phyloP scores from a whole-genome alignment of 2,797 vertebrate species.

The Arrhamphus sclerolepis region DNA sequence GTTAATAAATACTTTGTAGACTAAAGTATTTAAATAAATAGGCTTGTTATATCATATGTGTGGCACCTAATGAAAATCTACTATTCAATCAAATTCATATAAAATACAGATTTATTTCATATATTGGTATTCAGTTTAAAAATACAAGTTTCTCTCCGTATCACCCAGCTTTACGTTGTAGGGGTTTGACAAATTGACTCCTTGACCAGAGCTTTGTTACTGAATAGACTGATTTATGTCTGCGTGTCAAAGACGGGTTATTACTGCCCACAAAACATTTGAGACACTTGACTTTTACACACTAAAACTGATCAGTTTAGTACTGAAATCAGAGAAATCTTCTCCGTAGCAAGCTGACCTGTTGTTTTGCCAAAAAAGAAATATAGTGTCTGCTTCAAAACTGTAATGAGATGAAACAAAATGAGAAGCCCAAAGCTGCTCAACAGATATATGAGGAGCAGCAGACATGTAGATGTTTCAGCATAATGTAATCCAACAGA shows the following conservation, averaged over 20 bases:
- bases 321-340: background rate
- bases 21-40: no score
- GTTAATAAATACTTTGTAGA: no score
- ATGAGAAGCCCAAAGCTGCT: conserved; percentile 5
- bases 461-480: conserved; percentile 43
- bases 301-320: conserved; percentile 2
- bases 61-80: no score
- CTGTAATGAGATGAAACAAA: no score
- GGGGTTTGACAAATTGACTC: conserved; percentile 22
- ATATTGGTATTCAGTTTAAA: no score
- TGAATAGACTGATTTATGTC: conserved; percentile 16
- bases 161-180: background rate
- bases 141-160: no score
- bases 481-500: conserved; percentile 52
- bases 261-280: conserved; percentile 12
- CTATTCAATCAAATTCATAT: no score
- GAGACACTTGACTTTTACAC: background rate
- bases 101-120: no score
- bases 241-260: background rate
- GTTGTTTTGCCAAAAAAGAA: background rate
- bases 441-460: conserved; percentile 20
- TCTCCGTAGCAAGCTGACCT: no score
- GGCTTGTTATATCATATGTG: no score
- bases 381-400: conserved; percentile 6
- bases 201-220: conserved; percentile 12